Conservation (phyloP, 2,113 vertebrate species). For the Eulacestoma nigropectus region DNA sequence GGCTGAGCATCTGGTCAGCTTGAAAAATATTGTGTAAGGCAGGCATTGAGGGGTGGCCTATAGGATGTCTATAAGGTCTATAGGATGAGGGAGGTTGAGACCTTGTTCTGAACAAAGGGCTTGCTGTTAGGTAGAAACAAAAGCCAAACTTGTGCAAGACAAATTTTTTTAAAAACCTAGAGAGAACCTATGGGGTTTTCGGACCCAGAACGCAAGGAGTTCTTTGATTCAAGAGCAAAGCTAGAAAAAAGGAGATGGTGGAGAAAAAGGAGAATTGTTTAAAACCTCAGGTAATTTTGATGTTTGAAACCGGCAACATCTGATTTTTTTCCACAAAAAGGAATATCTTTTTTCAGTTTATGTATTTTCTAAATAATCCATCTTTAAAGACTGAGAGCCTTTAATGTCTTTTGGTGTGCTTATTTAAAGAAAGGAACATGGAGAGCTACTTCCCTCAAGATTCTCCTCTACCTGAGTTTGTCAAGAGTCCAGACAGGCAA, state of each 20-base stretch:
- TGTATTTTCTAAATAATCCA: neutral
- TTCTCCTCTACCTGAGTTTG: neutral
- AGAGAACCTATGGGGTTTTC: neutral
- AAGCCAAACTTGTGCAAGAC: neutral
- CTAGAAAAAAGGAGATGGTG: neutral
- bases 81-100: neutral
- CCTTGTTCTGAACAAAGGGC: neutral
- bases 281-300: neutral
- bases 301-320: neutral
- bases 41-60: neutral
- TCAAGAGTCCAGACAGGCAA: neutral
- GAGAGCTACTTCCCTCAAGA: neutral
- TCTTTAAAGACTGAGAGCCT: neutral
- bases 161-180: neutral
- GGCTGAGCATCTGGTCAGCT: neutral
- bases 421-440: neutral
- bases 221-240: neutral
- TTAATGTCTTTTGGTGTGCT: neutral
- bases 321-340: neutral
- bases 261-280: neutral
- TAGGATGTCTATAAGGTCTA: neutral
- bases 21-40: neutral
- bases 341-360: neutral
- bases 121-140: neutral
- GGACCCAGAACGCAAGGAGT: neutral